A percentile compares a stretch with the other conserved stretches of the same genome.
These are phyloP conservation scores for Todiramphus saurophagus DNA, from an alignment of 2,113 vertebrate species.

Conservation along the genomic window DNA sequence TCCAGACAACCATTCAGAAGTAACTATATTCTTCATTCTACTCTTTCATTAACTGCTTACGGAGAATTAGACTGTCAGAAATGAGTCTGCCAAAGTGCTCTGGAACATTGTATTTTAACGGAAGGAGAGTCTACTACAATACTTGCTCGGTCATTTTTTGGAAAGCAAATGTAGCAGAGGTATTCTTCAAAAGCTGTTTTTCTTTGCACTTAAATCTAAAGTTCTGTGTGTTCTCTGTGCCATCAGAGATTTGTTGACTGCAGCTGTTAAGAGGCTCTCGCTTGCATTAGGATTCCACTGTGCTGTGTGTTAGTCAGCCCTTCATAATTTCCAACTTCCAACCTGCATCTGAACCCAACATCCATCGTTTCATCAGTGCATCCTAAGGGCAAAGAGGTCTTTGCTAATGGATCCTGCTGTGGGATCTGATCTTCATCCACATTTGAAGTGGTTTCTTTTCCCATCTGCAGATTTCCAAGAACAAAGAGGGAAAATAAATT, in stretches of 20 bases:
- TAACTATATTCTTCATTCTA: neutral
- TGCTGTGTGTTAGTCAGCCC: neutral
- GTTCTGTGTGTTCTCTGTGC: neutral
- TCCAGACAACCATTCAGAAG: neutral
- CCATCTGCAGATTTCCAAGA: neutral
- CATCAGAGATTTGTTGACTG: neutral
- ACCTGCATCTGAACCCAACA: neutral
- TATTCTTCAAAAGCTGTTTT: neutral
- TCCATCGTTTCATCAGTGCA: neutral
- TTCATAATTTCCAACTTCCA: neutral
- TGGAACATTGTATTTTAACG: neutral
- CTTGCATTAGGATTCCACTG: neutral
- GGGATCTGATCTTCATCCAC: neutral
- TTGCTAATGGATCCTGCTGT: neutral
- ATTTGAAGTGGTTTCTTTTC: neutral
- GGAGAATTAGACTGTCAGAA: neutral
- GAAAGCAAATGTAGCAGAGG: neutral
- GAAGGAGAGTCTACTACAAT: neutral
- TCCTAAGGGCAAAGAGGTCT: neutral
- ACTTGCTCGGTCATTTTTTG: neutral
- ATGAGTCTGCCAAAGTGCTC: neutral
- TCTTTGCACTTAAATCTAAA: neutral
- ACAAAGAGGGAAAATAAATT: slow-evolving; percentile 15
- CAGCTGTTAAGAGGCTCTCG: neutral
- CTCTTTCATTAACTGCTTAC: neutral